phyloP scores from a whole-genome alignment of 2,113 vertebrate species.

The Salvelinus fontinalis region DNA sequence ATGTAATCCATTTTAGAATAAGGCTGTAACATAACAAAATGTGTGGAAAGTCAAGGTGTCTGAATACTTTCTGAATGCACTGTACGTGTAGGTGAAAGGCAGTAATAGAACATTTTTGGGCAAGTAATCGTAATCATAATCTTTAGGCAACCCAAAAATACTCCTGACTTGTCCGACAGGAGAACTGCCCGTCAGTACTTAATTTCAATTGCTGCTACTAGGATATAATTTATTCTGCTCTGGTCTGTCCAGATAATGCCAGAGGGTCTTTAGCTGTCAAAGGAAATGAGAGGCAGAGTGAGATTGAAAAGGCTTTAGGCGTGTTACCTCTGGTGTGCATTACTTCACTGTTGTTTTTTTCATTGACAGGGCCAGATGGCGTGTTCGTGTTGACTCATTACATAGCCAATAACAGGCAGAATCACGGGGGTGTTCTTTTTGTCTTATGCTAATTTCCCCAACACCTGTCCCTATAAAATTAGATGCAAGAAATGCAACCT shows the following conservation, averaged over 20 bases:
- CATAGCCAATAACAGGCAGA: background rate
- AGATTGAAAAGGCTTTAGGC: background rate
- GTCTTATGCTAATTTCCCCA: slow-evolving; percentile 60
- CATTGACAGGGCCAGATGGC: slow-evolving; percentile 56
- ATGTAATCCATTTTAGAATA: no score
- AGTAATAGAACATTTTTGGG: no score
- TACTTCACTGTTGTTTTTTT: slow-evolving; percentile 52
- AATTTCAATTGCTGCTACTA: no score
- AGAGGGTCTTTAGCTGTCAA: background rate
- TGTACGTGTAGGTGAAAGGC: no score
- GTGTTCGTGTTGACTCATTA: background rate
- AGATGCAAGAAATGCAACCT: slow-evolving; percentile 15
- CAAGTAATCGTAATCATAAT: no score
- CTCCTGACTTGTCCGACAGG: no score
- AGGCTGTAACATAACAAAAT: no score
- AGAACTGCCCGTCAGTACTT: no score
- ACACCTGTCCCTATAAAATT: slow-evolving; percentile 64
- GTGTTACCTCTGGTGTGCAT: slow-evolving; percentile 32
- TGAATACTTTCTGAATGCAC: no score
- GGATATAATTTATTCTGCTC: no score
- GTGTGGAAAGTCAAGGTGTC: no score
- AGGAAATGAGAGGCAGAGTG: background rate
- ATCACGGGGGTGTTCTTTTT: slow-evolving; percentile 25
- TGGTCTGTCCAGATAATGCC: background rate
- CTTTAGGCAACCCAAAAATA: no score